These are phyloP conservation scores for Cantharis lateralis DNA, from an alignment of 2,888 invertebrate genomes.

Conservation along the genomic window DNA sequence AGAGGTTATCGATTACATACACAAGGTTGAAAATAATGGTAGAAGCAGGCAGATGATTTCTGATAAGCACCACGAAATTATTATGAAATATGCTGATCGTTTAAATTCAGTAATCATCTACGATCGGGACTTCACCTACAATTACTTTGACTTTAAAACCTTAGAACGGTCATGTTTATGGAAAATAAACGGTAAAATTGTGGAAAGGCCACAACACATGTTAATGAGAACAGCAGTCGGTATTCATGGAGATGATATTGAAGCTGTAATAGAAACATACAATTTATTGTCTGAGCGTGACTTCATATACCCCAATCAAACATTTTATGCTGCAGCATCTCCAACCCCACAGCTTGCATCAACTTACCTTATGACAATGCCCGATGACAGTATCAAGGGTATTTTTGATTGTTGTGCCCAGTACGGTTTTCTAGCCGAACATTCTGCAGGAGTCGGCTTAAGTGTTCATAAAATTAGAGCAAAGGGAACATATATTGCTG, in stretches of 20 bases:
- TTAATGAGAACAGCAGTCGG: constrained; percentile 97
- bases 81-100: constrained; percentile 84
- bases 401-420: constrained; percentile 90
- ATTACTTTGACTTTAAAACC: constrained; percentile 99
- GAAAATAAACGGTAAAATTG: constrained; percentile 89
- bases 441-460: constrained; percentile 95
- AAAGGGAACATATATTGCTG: constrained; percentile 88
- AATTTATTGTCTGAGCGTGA: constrained; percentile 92
- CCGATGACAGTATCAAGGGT: constrained; percentile 92
- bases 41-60: constrained; percentile 82
- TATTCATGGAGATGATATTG: constrained; percentile 93
- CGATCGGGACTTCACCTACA: constrained; percentile 95
- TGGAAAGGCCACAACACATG: constrained; percentile 98
- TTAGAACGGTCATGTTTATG: constrained; percentile 93
- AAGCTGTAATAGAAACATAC: constrained; percentile 92
- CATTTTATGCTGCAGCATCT: constrained; percentile 94
- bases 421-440: constrained; percentile 95
- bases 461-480: constrained; percentile 95
- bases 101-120: constrained; percentile 96
- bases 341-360: constrained; percentile 90
- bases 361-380: constrained; percentile 94
- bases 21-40: constrained; percentile 73
- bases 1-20: constrained; percentile 91
- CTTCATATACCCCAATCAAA: constrained; percentile 98
- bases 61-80: constrained; percentile 76